Evolutionary conservation across 1,140 invertebrate species (phyloP).

Genomic region (Trialeurodes vaporariorum): DNA sequence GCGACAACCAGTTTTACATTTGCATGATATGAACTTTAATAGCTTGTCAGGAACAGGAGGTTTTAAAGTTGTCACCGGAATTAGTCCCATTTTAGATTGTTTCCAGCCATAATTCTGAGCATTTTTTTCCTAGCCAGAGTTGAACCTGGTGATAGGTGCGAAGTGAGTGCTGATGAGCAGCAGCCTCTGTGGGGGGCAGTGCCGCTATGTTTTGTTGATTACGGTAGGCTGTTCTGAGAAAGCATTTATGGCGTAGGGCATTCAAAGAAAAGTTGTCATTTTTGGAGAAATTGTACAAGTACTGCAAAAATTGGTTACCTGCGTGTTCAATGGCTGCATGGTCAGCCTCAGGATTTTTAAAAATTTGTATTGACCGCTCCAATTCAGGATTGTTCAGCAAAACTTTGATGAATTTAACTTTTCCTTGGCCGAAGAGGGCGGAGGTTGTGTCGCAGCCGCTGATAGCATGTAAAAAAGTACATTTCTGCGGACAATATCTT

Average conservation of each 20-base stretch:
- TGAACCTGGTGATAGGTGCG: conserved; percentile 11
- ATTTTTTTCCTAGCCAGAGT: conserved; percentile 2
- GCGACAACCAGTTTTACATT: neutral
- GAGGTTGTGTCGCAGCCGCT: conserved; percentile 20
- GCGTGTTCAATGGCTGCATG: conserved; percentile 6
- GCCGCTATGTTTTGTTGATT: conserved; percentile 7
- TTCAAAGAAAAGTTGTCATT: conserved; percentile 3
- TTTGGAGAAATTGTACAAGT: conserved; percentile 1
- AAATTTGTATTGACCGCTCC: neutral
- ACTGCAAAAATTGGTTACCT: conserved; percentile 1
- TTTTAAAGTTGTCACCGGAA: neutral
- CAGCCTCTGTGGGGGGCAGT: neutral
- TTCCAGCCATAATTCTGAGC: conserved; percentile 9
- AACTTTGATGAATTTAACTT: conserved; percentile 13
- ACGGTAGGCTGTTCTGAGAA: conserved; percentile 4
- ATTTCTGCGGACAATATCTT: conserved; percentile 6
- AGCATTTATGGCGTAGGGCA: conserved; percentile 5
- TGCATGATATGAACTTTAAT: neutral
- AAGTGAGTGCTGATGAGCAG: conserved; percentile 2
- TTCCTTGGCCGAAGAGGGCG: conserved; percentile 17
- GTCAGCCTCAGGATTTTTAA: conserved; percentile 4
- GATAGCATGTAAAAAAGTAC: conserved; percentile 21
- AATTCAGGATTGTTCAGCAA: conserved; percentile 10
- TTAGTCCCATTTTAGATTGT: neutral
- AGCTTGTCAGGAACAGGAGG: neutral